Evolutionary conservation across 2,888 invertebrate species (phyloP), one percentile per base, ranked within the genome.

Genomic region (Xanthorhoe spadicearia): DNA sequence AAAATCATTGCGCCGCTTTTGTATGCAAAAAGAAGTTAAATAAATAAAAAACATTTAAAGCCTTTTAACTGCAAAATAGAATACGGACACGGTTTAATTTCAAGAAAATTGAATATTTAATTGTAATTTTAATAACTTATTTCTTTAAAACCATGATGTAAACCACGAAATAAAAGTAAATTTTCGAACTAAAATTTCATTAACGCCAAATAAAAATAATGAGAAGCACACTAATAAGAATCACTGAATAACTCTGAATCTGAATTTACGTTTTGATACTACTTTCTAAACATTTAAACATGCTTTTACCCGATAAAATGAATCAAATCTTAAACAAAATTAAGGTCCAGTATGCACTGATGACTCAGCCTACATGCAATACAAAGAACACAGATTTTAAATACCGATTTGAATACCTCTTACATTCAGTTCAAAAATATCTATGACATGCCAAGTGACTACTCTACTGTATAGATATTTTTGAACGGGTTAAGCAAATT

Each of bases 281-380:
- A 84, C 78, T 61, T 66, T 74, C 81, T 80, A 83, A 80, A 80
- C 79, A 82, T 78, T 76, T 64, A 77, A 77, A 77, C 87, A 88
- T 88, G 87, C 87, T 79, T 72, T 68, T 69, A 74, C 69, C 69
- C 67, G 71, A 61, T 51, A 53, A 6, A 54, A 56, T 55, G 52
- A 52, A 19, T 65, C 49, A 61, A 64, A 69, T 66, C 62, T 70
- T 71, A 70, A 53, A 66, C 64, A 70, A 62, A n/a, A 57, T 51
- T 60, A 68, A 77, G 73, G 77, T 61, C 74, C 78, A 78, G 75
- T 81, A 88, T 88, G 85, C 87, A 83, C 73, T 81, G 81, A 85
- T 85, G 83, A 79, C 76, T 80, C 85, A 85, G 79, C 85, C 90
- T 91, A 89, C 91, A 92, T 92, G 92, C 92, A 91, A 63, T 58